Evolutionary conservation across 2,113 vertebrate species (phyloP).

Genomic region (Melanerpes aurifrons): DNA sequence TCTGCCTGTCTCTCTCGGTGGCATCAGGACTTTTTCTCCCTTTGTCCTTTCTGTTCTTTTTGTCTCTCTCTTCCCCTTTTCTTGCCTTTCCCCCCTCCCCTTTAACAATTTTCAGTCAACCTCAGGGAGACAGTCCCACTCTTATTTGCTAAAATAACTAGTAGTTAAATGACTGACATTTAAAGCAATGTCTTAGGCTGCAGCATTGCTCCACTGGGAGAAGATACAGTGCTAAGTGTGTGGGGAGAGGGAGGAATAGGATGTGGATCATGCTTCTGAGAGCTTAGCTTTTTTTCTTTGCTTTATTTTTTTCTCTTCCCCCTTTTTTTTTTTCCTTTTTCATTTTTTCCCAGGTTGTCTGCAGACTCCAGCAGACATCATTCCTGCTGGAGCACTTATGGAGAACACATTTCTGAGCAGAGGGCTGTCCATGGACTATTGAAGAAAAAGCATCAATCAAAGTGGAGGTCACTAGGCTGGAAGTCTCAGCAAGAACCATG

Average conservation of each 20-base stretch:
- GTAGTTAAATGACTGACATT: conserved; percentile 56
- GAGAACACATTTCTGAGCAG: not conserved
- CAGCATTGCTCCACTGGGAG: conserved; percentile 14
- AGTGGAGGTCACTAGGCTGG: not conserved
- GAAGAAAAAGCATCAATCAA: not conserved
- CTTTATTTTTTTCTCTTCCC: not conserved
- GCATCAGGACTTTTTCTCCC: not conserved
- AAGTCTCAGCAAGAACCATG: not conserved
- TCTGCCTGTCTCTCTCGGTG: not conserved
- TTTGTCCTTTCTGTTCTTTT: conserved; percentile 21
- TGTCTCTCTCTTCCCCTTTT: not conserved
- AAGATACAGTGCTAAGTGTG: conserved; percentile 33
- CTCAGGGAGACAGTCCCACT: conserved; percentile 59
- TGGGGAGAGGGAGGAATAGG: conserved; percentile 54
- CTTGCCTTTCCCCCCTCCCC: not conserved
- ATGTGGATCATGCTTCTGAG: conserved; percentile 36
- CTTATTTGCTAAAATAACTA: conserved; percentile 65
- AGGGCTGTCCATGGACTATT: not conserved
- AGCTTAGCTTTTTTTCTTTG: not conserved
- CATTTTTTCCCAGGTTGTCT: not conserved
- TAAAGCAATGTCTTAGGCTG: conserved; percentile 31
- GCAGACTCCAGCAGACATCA: conserved; percentile 2
- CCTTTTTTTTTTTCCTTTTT: not conserved
- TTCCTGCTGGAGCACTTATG: not conserved
- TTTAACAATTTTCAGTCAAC: conserved; percentile 17